Percentiles rank a stretch among this genome's conserved stretches.
Conservation (phyloP, 2,113 vertebrate species). For the Pandion haliaetus region DNA sequence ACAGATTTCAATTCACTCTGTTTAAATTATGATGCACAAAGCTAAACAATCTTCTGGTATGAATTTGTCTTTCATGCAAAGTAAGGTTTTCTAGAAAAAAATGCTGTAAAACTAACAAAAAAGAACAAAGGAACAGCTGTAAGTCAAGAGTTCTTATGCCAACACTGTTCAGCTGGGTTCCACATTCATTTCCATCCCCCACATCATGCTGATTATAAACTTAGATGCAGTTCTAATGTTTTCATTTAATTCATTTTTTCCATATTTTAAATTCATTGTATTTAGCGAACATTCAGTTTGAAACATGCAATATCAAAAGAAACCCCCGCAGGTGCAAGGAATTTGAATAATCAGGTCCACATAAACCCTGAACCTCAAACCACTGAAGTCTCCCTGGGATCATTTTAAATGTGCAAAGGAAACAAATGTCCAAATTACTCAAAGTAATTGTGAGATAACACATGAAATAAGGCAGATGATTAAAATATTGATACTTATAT, state of each 20-base stretch:
- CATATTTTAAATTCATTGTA: constrained; percentile 59
- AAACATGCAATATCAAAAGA: constrained; percentile 27
- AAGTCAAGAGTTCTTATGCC: constrained; percentile 67
- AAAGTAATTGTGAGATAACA: background rate
- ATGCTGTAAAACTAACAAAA: constrained; percentile 53
- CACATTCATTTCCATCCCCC: constrained; percentile 59
- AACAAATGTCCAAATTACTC: constrained; percentile 50
- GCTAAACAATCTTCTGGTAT: constrained; percentile 41
- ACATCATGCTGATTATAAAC: constrained; percentile 56
- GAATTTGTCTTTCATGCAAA: constrained; percentile 56
- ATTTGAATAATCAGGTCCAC: constrained; percentile 56
- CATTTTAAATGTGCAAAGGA: constrained; percentile 27
- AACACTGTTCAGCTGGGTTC: constrained; percentile 64
- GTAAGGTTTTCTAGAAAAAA: constrained; percentile 54
- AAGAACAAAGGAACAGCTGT: constrained; percentile 64
- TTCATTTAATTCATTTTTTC: constrained; percentile 60
- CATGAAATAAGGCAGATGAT: constrained; percentile 23
- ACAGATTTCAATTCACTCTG: constrained; percentile 10
- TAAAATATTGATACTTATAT: constrained; percentile 31
- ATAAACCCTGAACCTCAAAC: constrained; percentile 24
- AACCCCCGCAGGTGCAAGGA: constrained; percentile 22
- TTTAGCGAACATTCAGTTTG: constrained; percentile 33
- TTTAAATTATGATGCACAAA: constrained; percentile 39
- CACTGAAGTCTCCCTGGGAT: background rate
- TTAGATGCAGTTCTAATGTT: constrained; percentile 50